Percentiles rank a stretch among this genome's conserved stretches.
phyloP scores from a whole-genome alignment of 2,797 vertebrate species.

The Anguilla marmorata region DNA sequence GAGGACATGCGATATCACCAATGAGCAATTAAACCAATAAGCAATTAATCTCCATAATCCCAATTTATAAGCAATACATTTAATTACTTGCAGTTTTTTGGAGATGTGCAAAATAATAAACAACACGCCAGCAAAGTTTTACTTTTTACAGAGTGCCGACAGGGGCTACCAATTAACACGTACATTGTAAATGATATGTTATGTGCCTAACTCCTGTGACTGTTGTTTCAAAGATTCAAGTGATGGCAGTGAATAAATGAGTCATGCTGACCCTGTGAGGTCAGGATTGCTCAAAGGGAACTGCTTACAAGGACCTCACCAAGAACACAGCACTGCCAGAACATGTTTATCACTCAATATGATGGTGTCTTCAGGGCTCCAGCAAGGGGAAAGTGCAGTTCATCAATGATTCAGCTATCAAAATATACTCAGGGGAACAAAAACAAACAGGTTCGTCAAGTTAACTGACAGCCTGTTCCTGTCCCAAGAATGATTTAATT shows the following conservation, averaged over 20 bases:
- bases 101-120: neutral
- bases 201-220: neutral
- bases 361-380: neutral
- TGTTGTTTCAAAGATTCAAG: neutral
- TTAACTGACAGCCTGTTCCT: constrained; percentile 4
- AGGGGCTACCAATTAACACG: neutral
- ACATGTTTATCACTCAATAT: neutral
- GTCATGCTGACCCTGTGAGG: neutral
- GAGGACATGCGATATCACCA: neutral
- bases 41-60: neutral
- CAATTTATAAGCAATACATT: neutral
- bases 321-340: neutral
- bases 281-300: neutral
- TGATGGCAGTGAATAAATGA: neutral
- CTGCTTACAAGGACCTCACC: neutral
- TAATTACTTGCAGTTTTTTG: neutral
- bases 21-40: neutral
- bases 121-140: neutral
- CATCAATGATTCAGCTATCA: neutral
- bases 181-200: neutral
- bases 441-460: neutral
- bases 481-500: neutral
- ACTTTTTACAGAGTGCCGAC: neutral
- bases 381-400: neutral
- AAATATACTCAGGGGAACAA: neutral